Conservation (phyloP, 2,888 invertebrate species). For the Tipula vernalis region DNA sequence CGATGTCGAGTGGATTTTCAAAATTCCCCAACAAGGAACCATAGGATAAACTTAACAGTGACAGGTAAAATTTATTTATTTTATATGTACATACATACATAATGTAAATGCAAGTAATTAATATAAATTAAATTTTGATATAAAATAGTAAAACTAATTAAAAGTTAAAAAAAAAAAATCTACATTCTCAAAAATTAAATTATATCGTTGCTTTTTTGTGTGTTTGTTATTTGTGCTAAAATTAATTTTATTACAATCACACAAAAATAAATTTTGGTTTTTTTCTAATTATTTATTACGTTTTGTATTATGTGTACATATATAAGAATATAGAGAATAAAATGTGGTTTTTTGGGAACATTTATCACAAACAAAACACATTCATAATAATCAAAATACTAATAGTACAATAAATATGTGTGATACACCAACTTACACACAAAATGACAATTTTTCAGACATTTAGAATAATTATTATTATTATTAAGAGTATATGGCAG, state of each 20-base stretch:
- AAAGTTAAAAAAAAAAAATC: not conserved
- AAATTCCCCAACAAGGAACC: constrained; percentile 77
- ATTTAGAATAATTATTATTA: not conserved
- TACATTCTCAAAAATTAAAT: not conserved
- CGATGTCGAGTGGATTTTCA: constrained; percentile 83
- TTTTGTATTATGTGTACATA: not conserved
- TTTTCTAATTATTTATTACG: not conserved
- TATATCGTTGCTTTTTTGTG: not conserved
- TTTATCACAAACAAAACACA: not conserved
- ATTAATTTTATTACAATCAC: not conserved
- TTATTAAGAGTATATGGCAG: not conserved
- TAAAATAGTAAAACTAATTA: not conserved
- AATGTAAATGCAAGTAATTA: not conserved
- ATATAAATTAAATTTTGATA: not conserved
- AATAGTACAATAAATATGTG: not conserved
- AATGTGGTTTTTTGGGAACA: not conserved
- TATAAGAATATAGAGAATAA: not conserved
- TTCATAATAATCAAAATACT: not conserved
- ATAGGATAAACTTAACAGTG: constrained; percentile 77
- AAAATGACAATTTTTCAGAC: not conserved
- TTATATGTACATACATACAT: too few relatives aligned
- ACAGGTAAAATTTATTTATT: constrained; percentile 56
- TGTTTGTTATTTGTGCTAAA: not conserved
- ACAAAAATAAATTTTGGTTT: not conserved
- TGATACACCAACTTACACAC: not conserved